A percentile compares a stretch with the other conserved stretches of the same genome.
Evolutionary conservation across 1,140 invertebrate species (phyloP).

Genomic region (Drosophila ironensis): DNA sequence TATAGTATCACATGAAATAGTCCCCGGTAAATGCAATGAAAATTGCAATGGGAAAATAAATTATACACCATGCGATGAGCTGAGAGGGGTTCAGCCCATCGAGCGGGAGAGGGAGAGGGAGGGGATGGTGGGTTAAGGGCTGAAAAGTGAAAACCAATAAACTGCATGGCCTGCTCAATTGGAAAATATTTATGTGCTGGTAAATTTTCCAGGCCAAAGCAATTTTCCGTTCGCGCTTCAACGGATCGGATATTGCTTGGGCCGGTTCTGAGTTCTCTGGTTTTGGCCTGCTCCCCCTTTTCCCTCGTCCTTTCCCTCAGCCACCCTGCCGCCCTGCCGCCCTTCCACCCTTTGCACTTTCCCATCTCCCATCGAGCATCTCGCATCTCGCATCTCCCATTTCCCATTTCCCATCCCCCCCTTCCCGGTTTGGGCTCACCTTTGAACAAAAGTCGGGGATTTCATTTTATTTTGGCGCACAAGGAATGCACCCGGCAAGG

Average conservation of each 20-base stretch:
- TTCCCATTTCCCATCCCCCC: no score
- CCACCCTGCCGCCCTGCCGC: no score
- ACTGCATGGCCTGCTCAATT: constrained; percentile 58
- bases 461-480: constrained; percentile 24
- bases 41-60: constrained; percentile 10
- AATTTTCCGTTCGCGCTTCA: constrained; percentile 21
- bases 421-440: constrained; percentile 8
- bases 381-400: no score
- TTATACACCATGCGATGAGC: neutral
- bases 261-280: neutral
- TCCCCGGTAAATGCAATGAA: constrained; percentile 28
- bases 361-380: neutral
- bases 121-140: neutral
- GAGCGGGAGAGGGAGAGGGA: neutral
- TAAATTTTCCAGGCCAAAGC: constrained; percentile 7
- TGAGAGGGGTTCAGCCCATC: neutral
- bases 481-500: constrained; percentile 38
- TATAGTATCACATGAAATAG: neutral
- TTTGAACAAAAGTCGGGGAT: constrained; percentile 20
- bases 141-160: constrained; percentile 60
- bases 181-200: constrained; percentile 48
- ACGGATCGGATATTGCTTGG: constrained; percentile 1
- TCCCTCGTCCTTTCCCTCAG: neutral
- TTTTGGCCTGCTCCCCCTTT: neutral
- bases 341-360: neutral